A percentile compares a stretch with the other conserved stretches of the same genome.
Conservation (phyloP, 2,113 vertebrate species). For the Eublepharis macularius region DNA sequence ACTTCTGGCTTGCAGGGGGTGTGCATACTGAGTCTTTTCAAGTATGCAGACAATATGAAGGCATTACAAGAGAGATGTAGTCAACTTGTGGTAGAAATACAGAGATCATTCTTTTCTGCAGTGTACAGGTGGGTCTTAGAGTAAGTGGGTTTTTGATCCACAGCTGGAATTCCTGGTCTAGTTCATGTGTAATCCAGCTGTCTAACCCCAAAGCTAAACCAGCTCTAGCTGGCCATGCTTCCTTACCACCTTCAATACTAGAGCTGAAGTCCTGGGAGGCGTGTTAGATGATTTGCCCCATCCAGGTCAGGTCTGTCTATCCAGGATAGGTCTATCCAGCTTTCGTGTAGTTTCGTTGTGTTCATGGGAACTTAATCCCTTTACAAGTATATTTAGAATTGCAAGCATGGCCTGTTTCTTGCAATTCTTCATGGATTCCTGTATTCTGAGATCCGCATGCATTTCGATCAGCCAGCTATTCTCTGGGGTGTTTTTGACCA, state of each 20-base stretch:
- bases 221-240: neutral
- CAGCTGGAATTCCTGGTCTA: no score
- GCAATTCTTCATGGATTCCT: neutral
- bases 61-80: neutral
- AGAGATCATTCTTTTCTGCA: neutral
- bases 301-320: no score
- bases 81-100: neutral
- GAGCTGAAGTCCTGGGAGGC: neutral
- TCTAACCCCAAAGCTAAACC: neutral
- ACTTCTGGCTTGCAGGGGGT: neutral
- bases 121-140: neutral
- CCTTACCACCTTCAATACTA: neutral
- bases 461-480: neutral
- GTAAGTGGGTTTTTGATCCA: neutral
- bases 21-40: neutral
- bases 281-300: neutral
- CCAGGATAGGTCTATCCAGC: no score
- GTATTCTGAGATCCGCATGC: neutral
- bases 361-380: neutral
- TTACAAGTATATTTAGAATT: neutral
- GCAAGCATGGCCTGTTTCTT: neutral
- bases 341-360: no score
- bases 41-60: neutral
- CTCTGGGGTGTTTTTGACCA: slow-evolving; percentile 36
- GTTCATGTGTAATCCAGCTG: neutral